phyloP scores from a whole-genome alignment of 1,140 invertebrate species.

The Dendroctonus valens region DNA sequence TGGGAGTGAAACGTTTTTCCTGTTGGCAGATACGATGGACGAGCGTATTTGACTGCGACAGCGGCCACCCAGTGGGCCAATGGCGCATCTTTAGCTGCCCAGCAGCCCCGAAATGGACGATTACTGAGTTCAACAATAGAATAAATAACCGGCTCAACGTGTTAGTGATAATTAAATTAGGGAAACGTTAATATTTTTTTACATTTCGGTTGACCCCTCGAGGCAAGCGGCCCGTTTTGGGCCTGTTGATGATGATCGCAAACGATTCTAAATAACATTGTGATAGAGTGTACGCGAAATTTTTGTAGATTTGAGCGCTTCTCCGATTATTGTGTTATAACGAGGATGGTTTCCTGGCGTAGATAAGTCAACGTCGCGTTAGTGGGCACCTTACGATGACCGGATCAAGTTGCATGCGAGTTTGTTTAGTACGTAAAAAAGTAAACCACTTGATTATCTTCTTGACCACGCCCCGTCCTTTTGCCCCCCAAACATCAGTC shows the following conservation, averaged over 20 bases:
- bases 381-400: no score
- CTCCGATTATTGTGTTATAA: conserved; percentile 20
- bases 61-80: conserved; percentile 6
- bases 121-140: background rate
- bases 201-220: background rate
- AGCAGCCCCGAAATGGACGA: no score
- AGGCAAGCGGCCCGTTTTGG: no score
- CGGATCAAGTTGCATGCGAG: no score
- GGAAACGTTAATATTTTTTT: background rate
- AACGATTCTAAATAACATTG: conserved; percentile 32
- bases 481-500: background rate
- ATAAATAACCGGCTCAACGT: conserved; percentile 27
- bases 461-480: no score
- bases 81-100: no score
- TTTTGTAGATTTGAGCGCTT: conserved; percentile 18
- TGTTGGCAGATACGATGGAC: conserved; percentile 62
- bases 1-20: conserved; percentile 56
- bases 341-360: conserved; percentile 1
- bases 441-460: no score
- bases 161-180: conserved; percentile 32
- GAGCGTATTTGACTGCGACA: conserved; percentile 56
- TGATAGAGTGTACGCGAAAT: conserved; percentile 30
- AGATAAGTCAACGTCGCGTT: no score
- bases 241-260: no score
- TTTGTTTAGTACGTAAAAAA: no score